Conservation (phyloP, 2,888 invertebrate genomes). For the Eurytoma adleriae region DNA sequence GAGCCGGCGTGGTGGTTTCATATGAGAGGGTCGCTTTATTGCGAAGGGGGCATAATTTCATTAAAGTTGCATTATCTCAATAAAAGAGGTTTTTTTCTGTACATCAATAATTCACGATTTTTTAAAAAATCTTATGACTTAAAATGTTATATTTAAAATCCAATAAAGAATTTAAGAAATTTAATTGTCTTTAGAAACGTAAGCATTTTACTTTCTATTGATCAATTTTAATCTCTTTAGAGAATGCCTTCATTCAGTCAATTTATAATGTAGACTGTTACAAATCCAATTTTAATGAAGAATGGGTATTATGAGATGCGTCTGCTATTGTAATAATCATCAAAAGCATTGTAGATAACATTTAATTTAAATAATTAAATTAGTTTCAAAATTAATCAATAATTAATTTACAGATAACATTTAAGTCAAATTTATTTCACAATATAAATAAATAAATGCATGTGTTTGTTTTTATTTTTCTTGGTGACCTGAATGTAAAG, state of each 20-base stretch:
- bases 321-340: constrained; percentile 33
- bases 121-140: too few relatives aligned
- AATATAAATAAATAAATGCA: not conserved
- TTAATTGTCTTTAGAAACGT: too few relatives aligned
- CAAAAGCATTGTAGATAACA: constrained; percentile 50
- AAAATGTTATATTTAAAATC: too few relatives aligned
- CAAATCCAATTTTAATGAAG: constrained; percentile 24
- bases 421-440: not conserved
- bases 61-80: too few relatives aligned
- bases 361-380: constrained; percentile 8
- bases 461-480: too few relatives aligned
- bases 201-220: too few relatives aligned
- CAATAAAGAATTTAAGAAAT: too few relatives aligned
- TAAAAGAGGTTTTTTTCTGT: too few relatives aligned
- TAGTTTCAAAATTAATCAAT: not conserved
- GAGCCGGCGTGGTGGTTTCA: too few relatives aligned
- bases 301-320: constrained; percentile 11
- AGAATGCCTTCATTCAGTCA: constrained; percentile 36
- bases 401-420: not conserved
- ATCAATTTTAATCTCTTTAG: constrained; percentile 1
- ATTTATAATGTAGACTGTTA: constrained; percentile 24
- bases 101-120: too few relatives aligned
- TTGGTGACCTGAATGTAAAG: not conserved
- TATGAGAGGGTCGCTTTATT: too few relatives aligned
- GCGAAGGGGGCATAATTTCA: too few relatives aligned